phyloP scores from a whole-genome alignment of 2,797 vertebrate genomes.

The Chaenodraco wilsoni region DNA sequence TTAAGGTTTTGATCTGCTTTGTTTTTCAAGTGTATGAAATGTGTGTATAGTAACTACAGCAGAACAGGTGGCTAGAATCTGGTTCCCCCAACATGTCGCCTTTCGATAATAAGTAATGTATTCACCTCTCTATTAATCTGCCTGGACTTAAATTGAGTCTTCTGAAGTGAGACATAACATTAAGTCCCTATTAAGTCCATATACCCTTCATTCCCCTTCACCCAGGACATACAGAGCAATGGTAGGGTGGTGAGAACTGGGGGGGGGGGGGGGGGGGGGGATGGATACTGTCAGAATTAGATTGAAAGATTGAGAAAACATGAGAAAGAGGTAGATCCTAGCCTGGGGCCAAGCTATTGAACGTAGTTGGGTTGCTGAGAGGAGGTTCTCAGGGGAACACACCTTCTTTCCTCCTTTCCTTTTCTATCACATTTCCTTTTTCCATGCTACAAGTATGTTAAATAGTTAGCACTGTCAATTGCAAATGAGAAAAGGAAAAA shows the following conservation, averaged over 20 bases:
- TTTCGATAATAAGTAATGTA: conserved; percentile 51
- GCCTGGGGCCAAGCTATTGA: conserved; percentile 59
- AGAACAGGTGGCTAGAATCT: conserved; percentile 13
- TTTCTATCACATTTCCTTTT: not conserved
- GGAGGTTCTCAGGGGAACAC: conserved; percentile 47
- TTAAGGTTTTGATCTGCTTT: conserved; percentile 8
- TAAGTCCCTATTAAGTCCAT: conserved; percentile 48
- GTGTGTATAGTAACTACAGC: conserved; percentile 14
- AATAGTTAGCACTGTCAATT: conserved; percentile 7
- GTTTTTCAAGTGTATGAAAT: not conserved
- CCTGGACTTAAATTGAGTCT: conserved; percentile 46
- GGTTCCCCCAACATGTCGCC: conserved; percentile 8
- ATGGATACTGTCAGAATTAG: conserved; percentile 45
- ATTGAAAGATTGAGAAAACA: conserved; percentile 56
- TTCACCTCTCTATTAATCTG: conserved; percentile 50
- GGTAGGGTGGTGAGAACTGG: conserved; percentile 15
- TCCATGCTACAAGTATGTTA: not conserved
- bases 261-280: too few species aligned
- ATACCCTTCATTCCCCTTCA: conserved; percentile 51
- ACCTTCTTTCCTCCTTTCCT: not conserved
- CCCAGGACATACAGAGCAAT: conserved; percentile 43
- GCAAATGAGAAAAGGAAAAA: conserved; percentile 10
- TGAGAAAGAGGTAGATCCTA: conserved; percentile 60
- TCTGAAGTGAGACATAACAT: conserved; percentile 62
- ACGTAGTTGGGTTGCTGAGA: conserved; percentile 43